phyloP scores from a whole-genome alignment of 2,113 vertebrate genomes.

The Orthochromis indermauri region DNA sequence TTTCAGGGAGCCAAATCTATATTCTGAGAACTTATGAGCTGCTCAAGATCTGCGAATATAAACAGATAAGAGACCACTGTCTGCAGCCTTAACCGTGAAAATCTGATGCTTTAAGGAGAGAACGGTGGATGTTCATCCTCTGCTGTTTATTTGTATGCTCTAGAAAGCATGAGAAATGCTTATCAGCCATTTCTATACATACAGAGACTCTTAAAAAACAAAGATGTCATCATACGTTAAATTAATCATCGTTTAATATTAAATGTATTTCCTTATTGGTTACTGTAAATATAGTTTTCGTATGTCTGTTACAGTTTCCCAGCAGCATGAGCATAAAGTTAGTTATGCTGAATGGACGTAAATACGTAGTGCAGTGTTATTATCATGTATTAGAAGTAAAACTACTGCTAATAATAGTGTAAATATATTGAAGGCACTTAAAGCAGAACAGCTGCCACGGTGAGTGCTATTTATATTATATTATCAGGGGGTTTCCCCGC shows the following conservation, averaged over 20 bases:
- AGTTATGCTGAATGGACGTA: background rate
- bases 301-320: background rate
- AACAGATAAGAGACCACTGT: background rate
- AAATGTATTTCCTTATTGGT: background rate
- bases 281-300: background rate
- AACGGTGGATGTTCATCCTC: background rate
- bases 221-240: background rate
- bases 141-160: background rate
- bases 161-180: background rate
- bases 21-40: background rate
- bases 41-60: background rate
- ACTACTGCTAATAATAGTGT: background rate
- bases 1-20: background rate
- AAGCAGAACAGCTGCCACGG: background rate
- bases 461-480: background rate
- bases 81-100: background rate
- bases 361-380: background rate
- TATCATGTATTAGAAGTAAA: background rate
- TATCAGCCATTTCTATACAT: background rate
- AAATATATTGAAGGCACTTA: background rate
- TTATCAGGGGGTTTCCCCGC: background rate
- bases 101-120: background rate
- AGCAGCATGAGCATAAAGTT: background rate
- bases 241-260: background rate
- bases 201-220: background rate